Evolutionary conservation across 2,888 invertebrate genomes (phyloP).

Genomic region (Mythimna vitellina): DNA sequence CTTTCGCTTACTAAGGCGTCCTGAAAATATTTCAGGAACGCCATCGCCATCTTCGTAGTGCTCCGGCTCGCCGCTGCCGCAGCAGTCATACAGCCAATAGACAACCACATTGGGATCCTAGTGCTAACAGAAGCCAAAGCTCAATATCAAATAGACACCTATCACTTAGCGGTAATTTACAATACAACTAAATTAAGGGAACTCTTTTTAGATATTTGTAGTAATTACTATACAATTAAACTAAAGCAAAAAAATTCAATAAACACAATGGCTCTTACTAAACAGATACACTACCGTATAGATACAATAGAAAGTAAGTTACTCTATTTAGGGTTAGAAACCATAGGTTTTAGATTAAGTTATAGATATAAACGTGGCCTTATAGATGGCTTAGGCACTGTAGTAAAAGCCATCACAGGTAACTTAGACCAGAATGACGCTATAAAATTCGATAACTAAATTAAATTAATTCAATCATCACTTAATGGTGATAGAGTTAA

Average conservation of each 20-base stretch:
- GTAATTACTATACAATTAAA: slow-evolving; percentile 46
- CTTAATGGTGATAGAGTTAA: slow-evolving; percentile 5
- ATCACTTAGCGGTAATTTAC: slow-evolving; percentile 47
- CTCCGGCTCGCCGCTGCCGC: slow-evolving; percentile 34
- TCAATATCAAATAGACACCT: slow-evolving; percentile 37
- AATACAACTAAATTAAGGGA: slow-evolving; percentile 50
- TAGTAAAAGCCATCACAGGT: slow-evolving; percentile 55
- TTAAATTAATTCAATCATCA: slow-evolving; percentile 23
- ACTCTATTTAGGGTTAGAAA: slow-evolving; percentile 44
- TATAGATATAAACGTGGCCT: slow-evolving; percentile 41
- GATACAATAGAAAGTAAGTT: slow-evolving; percentile 55
- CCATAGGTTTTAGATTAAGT: slow-evolving; percentile 20
- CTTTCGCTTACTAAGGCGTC: slow-evolving; percentile 60
- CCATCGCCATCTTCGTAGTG: slow-evolving; percentile 51
- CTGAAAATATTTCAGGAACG: slow-evolving; percentile 61
- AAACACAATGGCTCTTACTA: not conserved
- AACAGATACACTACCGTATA: slow-evolving; percentile 52
- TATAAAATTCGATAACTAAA: slow-evolving; percentile 39
- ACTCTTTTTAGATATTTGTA: slow-evolving; percentile 28
- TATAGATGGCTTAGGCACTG: slow-evolving; percentile 45
- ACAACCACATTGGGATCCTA: slow-evolving; percentile 60
- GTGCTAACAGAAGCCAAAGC: slow-evolving; percentile 58
- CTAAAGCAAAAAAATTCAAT: slow-evolving; percentile 23
- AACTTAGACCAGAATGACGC: slow-evolving; percentile 50
- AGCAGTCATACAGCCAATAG: slow-evolving; percentile 54